Percentiles rank a stretch among this genome's conserved stretches.
Conservation (phyloP, 2,113 vertebrate genomes). For the Dryoscopus gambensis region DNA sequence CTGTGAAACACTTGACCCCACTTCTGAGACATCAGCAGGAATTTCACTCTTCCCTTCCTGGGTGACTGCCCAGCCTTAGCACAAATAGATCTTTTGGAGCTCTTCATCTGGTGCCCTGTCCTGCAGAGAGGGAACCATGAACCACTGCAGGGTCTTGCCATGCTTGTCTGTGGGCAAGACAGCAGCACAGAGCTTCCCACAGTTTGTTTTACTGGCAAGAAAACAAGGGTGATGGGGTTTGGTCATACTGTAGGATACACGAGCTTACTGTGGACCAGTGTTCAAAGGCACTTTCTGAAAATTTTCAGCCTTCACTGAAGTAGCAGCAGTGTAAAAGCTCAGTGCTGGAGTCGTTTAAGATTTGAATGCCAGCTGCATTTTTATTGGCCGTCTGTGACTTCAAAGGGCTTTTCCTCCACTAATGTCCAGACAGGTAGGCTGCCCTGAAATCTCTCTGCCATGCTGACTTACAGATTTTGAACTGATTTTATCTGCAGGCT, state of each 20-base stretch:
- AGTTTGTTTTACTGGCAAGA: neutral
- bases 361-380: constrained; percentile 78
- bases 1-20: neutral
- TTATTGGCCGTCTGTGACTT: constrained; percentile 79
- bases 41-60: neutral
- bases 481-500: constrained; percentile 40
- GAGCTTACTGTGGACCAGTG: neutral
- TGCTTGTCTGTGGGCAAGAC: neutral
- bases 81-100: neutral
- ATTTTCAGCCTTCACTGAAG: constrained; percentile 38
- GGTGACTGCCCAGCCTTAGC: neutral
- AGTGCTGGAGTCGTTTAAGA: constrained; percentile 62
- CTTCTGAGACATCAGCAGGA: neutral
- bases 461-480: constrained; percentile 42
- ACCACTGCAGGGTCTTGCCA: neutral
- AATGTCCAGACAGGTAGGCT: constrained; percentile 65
- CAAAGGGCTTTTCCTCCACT: constrained; percentile 70
- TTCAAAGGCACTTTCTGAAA: constrained; percentile 34
- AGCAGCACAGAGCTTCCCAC: neutral
- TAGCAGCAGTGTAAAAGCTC: constrained; percentile 60
- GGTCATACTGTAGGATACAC: neutral
- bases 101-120: neutral
- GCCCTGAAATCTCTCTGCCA: constrained; percentile 58
- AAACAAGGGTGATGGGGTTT: neutral
- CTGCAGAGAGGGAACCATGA: neutral